Conservation (phyloP, 2,797 vertebrate genomes). For the Pelodytes ibericus region DNA sequence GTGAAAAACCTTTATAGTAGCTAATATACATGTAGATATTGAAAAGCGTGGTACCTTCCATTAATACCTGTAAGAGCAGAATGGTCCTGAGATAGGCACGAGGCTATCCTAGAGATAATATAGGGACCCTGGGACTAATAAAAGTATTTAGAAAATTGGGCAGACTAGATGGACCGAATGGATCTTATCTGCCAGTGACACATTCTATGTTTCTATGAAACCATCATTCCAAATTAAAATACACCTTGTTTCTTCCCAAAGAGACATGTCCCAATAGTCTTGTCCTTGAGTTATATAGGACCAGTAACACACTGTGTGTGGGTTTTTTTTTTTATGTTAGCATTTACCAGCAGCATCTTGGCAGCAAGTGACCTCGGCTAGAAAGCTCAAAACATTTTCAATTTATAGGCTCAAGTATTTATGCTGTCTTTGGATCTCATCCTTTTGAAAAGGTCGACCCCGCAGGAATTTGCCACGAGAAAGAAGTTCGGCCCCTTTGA, state of each 20-base stretch:
- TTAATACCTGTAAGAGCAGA: too few relatives aligned
- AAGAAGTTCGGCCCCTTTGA: slow-evolving; percentile 57
- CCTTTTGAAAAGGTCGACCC: slow-evolving; percentile 66
- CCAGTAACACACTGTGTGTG: slow-evolving; percentile 53
- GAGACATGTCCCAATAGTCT: slow-evolving; percentile 49
- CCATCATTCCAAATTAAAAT: not conserved
- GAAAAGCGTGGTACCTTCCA: too few relatives aligned
- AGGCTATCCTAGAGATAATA: too few relatives aligned
- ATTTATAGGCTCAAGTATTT: slow-evolving; percentile 64
- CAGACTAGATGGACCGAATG: too few relatives aligned
- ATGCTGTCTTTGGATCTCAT: slow-evolving; percentile 63
- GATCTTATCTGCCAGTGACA: too few relatives aligned
- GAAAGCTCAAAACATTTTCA: slow-evolving; percentile 66
- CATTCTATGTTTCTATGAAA: too few relatives aligned
- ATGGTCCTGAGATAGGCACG: too few relatives aligned
- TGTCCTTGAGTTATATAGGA: slow-evolving; percentile 58
- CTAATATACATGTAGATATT: too few relatives aligned
- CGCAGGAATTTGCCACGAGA: slow-evolving; percentile 59
- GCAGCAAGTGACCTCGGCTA: slow-evolving; percentile 64
- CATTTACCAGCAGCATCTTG: slow-evolving; percentile 58
- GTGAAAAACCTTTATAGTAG: too few relatives aligned
- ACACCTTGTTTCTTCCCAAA: not conserved
- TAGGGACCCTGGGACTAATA: too few relatives aligned
- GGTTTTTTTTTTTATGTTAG: slow-evolving; percentile 59
- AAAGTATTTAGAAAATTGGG: too few relatives aligned